Evolutionary conservation across 2,888 invertebrate genomes (phyloP), one percentile per base, ranked within the genome.

Genomic region (Synergus gifuensis): DNA sequence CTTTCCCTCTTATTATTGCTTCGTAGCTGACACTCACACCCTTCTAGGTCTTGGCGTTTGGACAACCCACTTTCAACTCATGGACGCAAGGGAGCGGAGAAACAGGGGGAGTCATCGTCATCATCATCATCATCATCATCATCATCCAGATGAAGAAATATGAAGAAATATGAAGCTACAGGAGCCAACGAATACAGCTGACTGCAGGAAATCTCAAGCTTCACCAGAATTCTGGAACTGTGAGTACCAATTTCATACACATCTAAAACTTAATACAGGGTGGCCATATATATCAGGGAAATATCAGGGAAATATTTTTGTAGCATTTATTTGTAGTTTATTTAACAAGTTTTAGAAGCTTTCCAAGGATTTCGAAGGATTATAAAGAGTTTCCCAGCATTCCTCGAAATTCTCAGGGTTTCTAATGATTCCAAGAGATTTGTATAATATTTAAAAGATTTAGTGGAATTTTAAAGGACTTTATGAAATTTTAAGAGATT

Each of bases 11-110:
- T 85, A 85, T 86, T 86, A 85, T 36, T 86, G 87, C 85, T 90
- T 90, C 87, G 89, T 91, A 89, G 90, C 89, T 91, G 91, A 92
- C 90, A 83, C 92, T 92, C 91, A 92, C 91, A 91, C 88, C 87
- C 86, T 90, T 90, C 87, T 85, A 92, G 91, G 88, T 91, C 83
- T 82, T 82, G 83, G 62, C 69, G 54, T 76, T 78, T 63, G 81
- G 79, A 84, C 79, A 76, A 81, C 67, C 76, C 73, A 79, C 80
- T 78, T 79, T 77, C 78, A 77, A 82, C 80, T 73, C 80, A 64
- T 78, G 73, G 66, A 79, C 44, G 60, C 79, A 82, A 81, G 82
- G 78, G 12, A 69, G 69, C 69, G 46, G 73, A 78, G 79, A 79
- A 80, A 49, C 76, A 79, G 58, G 66, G 42, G 78, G 58, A 81